Evolutionary conservation across 2,797 vertebrate genomes (phyloP).

Genomic region (Simalia tracyae): DNA sequence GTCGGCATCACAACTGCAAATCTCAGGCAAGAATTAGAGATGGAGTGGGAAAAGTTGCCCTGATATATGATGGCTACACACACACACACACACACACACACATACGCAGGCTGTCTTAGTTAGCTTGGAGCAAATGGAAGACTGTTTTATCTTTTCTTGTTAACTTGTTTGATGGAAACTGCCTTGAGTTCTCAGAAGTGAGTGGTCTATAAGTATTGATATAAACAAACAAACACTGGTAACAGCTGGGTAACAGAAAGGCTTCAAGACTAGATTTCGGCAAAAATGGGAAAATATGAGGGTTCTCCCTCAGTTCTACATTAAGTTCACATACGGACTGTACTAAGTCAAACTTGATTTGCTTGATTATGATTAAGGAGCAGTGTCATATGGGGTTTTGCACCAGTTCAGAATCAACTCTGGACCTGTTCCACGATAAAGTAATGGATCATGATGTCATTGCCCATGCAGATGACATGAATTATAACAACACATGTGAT

Average conservation of each 20-base stretch:
- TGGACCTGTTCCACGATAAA: neutral
- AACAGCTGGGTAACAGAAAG: too few species aligned
- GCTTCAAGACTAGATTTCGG: neutral
- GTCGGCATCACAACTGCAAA: neutral
- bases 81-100: too few species aligned
- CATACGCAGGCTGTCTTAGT: too few species aligned
- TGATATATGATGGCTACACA: neutral
- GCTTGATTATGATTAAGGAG: neutral
- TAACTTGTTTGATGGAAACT: too few species aligned
- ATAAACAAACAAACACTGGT: too few species aligned
- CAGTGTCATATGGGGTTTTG: neutral
- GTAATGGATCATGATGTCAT: neutral
- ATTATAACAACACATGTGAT: neutral
- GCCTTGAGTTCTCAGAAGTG: too few species aligned
- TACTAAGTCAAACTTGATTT: neutral
- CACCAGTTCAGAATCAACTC: neutral
- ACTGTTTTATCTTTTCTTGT: too few species aligned
- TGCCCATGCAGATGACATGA: neutral
- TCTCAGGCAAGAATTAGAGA: neutral
- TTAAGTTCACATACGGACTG: neutral
- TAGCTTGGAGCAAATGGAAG: too few species aligned
- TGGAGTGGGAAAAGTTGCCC: too few species aligned
- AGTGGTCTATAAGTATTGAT: too few species aligned
- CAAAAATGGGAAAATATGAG: neutral
- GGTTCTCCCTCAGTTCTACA: neutral